Base-by-base conservation (phyloP, 2,888 invertebrate genomes). In the Orthosia gracilis region DNA sequence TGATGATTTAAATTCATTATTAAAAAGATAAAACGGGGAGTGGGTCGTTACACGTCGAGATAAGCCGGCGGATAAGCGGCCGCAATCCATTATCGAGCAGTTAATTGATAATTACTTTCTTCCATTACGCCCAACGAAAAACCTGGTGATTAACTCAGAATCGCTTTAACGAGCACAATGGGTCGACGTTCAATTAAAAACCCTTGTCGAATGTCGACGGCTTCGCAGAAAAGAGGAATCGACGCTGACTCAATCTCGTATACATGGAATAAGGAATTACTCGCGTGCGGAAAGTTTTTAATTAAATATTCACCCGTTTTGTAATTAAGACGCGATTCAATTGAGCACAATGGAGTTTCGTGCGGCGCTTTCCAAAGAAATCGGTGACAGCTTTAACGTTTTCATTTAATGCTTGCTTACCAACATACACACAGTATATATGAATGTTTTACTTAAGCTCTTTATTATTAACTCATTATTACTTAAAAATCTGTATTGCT, bases 91-190 rank as follows among this genome's bases (percentile, higher is more conserved):
- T 96, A 96, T 94, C 94, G 94, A 92, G 90, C 94, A 93, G 95
- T 96, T 96, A 96, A 96, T 96, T 96, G 95, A 95, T 96, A 96
- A 96, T 96, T 95, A 96, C 96, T 96, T 96, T 96, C 96, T 95
- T 95, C 95, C 95, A 96, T 96, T 96, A 95, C 94, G 90, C 88
- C 89, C 93, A 92, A 94, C 94, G 94, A 95, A 95, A 96, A 96
- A 94, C 94, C 92, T 92, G 91, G 94, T 95, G 95, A 96, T 95
- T 95, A 96, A 96, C 95, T 94, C 94, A 89, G 94, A 95, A 96
- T 95, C 94, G 95, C 91, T 95, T 95, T 95, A 96, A 95, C 95
- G 94, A 94, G 94, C 93, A 96, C 95, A 95, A 96, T 95, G 94
- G 95, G 94, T 91, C 91, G 93, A 89, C 92, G 92, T 95, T 95